A percentile compares a stretch with the other conserved stretches of the same genome.
Conservation (phyloP, 2,888 invertebrate species). For the Timema podura region DNA sequence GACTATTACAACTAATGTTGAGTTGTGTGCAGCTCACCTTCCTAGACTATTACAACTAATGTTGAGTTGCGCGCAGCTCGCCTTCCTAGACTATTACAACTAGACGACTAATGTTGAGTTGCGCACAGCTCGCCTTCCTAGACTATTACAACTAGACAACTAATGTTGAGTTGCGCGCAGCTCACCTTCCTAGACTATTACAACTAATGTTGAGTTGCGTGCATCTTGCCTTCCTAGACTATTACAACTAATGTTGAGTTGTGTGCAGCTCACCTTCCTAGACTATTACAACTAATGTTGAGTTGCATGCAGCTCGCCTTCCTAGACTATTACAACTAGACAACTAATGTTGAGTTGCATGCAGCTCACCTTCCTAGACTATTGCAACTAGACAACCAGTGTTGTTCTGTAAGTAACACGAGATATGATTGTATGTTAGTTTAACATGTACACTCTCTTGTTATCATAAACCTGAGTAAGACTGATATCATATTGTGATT, state of each 20-base stretch:
- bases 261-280: neutral
- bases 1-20: neutral
- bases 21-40: neutral
- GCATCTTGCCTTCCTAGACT: neutral
- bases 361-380: neutral
- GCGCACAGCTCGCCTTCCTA: neutral
- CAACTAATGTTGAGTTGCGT: too few species aligned
- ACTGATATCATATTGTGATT: too few species aligned
- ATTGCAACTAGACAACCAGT: too few species aligned
- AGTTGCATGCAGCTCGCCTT: neutral
- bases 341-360: too few species aligned
- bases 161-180: too few species aligned
- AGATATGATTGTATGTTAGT: too few species aligned
- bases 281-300: neutral
- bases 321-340: neutral
- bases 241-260: too few species aligned
- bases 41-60: neutral
- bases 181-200: neutral
- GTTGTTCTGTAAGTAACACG: too few species aligned
- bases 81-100: neutral
- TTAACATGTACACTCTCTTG: too few species aligned
- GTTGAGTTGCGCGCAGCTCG: too few species aligned
- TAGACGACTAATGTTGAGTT: too few species aligned
- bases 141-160: neutral
- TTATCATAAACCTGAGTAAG: too few species aligned